phyloP scores from a whole-genome alignment of 2,113 vertebrate genomes.

The Camelus bactrianus region DNA sequence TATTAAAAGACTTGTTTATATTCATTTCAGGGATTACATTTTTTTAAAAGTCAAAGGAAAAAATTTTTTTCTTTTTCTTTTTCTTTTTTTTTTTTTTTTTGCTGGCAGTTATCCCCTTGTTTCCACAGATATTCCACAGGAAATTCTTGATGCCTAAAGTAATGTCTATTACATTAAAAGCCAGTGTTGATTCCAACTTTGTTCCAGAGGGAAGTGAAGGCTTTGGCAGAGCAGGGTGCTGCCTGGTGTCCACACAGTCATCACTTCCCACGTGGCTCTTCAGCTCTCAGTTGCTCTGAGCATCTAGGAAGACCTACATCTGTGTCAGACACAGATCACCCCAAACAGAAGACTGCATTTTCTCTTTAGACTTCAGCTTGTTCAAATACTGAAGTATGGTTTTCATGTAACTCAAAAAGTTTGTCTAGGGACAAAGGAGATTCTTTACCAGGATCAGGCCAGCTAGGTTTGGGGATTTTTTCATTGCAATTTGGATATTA shows the following conservation, averaged over 20 bases:
- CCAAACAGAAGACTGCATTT: slow-evolving; percentile 10
- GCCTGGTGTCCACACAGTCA: slow-evolving; percentile 44
- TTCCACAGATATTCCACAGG: slow-evolving; percentile 69
- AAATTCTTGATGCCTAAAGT: slow-evolving; percentile 71
- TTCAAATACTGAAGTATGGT: neutral
- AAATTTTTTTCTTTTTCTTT: neutral
- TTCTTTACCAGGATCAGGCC: neutral
- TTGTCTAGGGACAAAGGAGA: neutral
- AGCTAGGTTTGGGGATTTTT: neutral
- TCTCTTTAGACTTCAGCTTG: neutral
- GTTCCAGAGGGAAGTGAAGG: slow-evolving; percentile 47
- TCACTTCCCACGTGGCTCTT: neutral
- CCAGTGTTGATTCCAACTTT: slow-evolving; percentile 46
- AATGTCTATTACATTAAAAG: slow-evolving; percentile 61
- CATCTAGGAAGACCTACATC: neutral
- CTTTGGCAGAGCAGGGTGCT: slow-evolving; percentile 18
- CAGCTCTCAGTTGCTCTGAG: neutral
- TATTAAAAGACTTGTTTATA: neutral
- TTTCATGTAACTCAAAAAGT: slow-evolving; percentile 2
- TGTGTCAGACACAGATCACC: neutral
- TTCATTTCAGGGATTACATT: slow-evolving; percentile 31
- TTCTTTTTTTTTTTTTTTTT: neutral
- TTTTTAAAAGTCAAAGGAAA: slow-evolving; percentile 14
- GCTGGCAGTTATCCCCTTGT: slow-evolving; percentile 35
- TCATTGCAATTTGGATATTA: neutral